These are phyloP conservation scores for Pleuronectes platessa DNA, from an alignment of 2,113 vertebrate species.

Conservation along the genomic window DNA sequence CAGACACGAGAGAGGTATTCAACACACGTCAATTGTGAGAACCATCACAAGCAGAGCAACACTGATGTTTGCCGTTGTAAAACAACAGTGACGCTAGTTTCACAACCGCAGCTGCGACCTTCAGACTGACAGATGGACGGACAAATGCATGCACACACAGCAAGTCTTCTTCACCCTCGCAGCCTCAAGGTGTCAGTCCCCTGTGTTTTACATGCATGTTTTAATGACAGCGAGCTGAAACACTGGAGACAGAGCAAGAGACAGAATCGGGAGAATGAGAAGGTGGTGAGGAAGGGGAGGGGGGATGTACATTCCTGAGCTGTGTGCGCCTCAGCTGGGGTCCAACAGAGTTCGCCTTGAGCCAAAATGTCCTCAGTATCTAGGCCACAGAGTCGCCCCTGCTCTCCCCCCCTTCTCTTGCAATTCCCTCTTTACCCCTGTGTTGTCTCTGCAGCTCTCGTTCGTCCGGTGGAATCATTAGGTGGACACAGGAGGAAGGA, in stretches of 20 bases:
- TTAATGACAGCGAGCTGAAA: constrained; percentile 9
- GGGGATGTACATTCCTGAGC: constrained; percentile 67
- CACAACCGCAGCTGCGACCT: background rate
- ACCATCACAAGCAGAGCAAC: background rate
- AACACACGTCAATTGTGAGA: background rate
- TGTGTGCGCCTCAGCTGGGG: constrained; percentile 62
- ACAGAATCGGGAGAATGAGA: constrained; percentile 19
- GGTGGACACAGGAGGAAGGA: constrained; percentile 21
- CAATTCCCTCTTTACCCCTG: constrained; percentile 5
- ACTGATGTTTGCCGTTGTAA: background rate
- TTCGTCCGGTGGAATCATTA: constrained; percentile 29
- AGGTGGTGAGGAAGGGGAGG: constrained; percentile 9
- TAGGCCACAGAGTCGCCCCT: constrained; percentile 69
- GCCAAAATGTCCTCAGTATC: constrained; percentile 71
- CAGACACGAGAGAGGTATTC: too few relatives aligned
- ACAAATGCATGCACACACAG: constrained; percentile 36
- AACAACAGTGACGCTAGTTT: background rate
- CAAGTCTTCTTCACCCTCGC: constrained; percentile 3
- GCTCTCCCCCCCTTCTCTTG: background rate
- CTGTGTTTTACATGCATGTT: constrained; percentile 17
- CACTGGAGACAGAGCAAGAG: constrained; percentile 1
- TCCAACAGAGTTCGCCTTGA: constrained; percentile 58
- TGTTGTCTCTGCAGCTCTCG: constrained; percentile 37
- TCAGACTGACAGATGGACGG: constrained; percentile 28
- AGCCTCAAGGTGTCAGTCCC: background rate